Evolutionary conservation across 1,140 invertebrate species (phyloP).

Genomic region (Calephelis virginiensis): DNA sequence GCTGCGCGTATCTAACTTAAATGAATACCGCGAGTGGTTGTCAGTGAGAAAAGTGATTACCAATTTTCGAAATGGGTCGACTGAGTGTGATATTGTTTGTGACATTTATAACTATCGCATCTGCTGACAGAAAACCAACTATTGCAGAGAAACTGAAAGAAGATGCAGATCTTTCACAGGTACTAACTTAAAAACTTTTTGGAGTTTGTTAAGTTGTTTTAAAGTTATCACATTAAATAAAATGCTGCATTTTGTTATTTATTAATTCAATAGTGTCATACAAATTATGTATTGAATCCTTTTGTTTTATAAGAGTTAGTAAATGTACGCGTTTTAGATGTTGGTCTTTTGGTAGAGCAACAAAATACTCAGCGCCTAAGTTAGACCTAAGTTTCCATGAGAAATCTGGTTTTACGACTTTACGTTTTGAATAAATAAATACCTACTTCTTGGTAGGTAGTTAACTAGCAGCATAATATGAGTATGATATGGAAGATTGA

Average conservation of each 20-base stretch:
- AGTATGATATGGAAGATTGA: too few relatives aligned
- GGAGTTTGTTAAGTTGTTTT: slow-evolving; percentile 34
- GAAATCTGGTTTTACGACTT: slow-evolving; percentile 2
- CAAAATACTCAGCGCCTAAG: neutral
- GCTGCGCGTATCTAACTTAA: slow-evolving; percentile 41
- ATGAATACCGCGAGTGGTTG: slow-evolving; percentile 58
- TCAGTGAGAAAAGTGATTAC: slow-evolving; percentile 34
- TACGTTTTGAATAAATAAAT: neutral
- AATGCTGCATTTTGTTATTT: neutral
- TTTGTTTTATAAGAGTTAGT: neutral
- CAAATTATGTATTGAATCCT: neutral
- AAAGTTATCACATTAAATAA: neutral
- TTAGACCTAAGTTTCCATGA: neutral
- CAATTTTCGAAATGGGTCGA: slow-evolving; percentile 51
- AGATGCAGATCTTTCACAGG: slow-evolving; percentile 67
- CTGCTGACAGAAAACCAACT: slow-evolving; percentile 59
- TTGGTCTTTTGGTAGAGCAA: neutral
- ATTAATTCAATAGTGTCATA: neutral
- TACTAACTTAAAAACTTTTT: slow-evolving; percentile 49
- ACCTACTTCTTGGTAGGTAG: too few relatives aligned
- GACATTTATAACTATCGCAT: slow-evolving; percentile 40
- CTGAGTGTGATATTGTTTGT: slow-evolving; percentile 60
- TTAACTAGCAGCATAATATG: too few relatives aligned
- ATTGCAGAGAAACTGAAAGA: slow-evolving; percentile 62
- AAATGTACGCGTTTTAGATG: neutral